These are phyloP conservation scores for Thermophis baileyi DNA, from an alignment of 2,113 vertebrate species.

Conservation along the genomic window DNA sequence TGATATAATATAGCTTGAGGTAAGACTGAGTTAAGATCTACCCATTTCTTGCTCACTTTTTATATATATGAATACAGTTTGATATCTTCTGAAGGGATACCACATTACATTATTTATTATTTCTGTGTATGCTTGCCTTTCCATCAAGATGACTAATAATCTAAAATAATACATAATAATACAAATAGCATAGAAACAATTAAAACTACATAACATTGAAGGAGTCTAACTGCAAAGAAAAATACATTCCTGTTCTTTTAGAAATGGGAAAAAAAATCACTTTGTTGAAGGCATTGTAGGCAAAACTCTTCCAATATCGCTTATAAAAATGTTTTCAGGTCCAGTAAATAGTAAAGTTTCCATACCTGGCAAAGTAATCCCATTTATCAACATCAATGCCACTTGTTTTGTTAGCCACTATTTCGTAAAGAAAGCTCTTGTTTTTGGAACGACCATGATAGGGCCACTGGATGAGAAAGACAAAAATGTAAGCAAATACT, in stretches of 20 bases:
- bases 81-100: neutral
- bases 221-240: neutral
- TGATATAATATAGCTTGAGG: neutral
- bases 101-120: neutral
- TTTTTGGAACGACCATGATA: slow-evolving; percentile 80
- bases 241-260: neutral
- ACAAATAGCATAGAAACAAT: neutral
- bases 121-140: neutral
- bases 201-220: neutral
- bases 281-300: neutral
- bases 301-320: neutral
- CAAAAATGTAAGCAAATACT: slow-evolving; percentile 18
- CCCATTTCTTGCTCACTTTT: neutral
- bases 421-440: slow-evolving; percentile 93
- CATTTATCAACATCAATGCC: slow-evolving; percentile 98
- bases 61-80: neutral
- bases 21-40: neutral
- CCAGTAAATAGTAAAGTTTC: neutral
- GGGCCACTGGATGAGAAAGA: slow-evolving; percentile 72
- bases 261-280: neutral
- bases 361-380: slow-evolving; percentile 96
- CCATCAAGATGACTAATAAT: neutral
- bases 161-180: neutral
- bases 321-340: neutral
- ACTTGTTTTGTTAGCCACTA: slow-evolving; percentile 91